Evolutionary conservation across 2,797 vertebrate genomes (phyloP), one percentile per base, ranked within the genome.

Genomic region (Danio choprae): DNA sequence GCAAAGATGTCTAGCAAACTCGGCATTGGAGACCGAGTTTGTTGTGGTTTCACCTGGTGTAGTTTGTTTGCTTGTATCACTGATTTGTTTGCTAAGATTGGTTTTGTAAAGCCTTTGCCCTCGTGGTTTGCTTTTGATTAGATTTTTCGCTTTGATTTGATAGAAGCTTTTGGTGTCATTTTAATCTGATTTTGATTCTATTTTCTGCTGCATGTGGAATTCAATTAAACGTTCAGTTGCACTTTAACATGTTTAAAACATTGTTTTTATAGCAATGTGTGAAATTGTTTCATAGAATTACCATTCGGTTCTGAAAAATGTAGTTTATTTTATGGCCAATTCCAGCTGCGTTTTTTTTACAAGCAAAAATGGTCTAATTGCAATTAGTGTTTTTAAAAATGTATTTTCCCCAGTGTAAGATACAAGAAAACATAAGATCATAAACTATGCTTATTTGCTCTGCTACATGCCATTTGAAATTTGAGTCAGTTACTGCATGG

Each of bases 1-100:
- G n/a, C n/a, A 87, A 70, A 41, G 83, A 87, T 83, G 71, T 68
- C 43, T 77, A 77, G 79, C 81, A 76, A 71, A 22, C 50, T 53
- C 58, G 63, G 56, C 62, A 55, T 76, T 43, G 20, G 69, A 16
- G 22, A 63, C 59, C 12, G 68, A 77, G 68, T 68, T 67, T n/a
- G 82, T 84, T 71, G 55, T 80, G 74, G 8, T 51, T 11, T 12
- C 48, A 12, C 48, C 48, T 10, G 59, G 64, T 72, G 72, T 36
- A 59, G 65, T 81, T 71, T 36, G 36, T 79, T 77, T 51, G 63
- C 36, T 53, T n/a, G 44, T 77, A 29, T 67, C 12, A 46, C 63
- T 79, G 5, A 43, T 18, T 59, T 36, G 7, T 59, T 38, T 53
- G 16, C 4, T 50, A 62, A 38, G 48, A 70, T 53, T 50, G 44